Conservation (phyloP, 1,140 invertebrate species). For the Dendroctonus ponderosae region DNA sequence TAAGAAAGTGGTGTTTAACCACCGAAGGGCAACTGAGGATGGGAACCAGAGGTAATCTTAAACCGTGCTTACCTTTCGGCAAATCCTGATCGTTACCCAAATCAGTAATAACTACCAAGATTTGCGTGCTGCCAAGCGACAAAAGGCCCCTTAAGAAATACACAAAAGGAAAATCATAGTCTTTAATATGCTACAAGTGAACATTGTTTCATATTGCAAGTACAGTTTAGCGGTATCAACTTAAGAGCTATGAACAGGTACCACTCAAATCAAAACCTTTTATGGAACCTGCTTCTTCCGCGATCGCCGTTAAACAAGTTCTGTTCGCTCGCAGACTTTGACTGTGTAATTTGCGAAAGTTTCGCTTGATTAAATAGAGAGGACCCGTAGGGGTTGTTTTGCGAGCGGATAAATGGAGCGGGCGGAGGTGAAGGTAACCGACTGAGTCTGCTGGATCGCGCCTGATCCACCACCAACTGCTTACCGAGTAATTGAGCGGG, state of each 20-base stretch:
- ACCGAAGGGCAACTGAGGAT: too few relatives aligned
- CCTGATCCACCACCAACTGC: conserved; percentile 6
- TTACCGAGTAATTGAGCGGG: conserved; percentile 44
- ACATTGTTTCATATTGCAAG: too few relatives aligned
- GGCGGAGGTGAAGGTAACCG: conserved; percentile 4
- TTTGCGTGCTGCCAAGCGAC: too few relatives aligned
- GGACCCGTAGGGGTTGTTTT: conserved; percentile 2
- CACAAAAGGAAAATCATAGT: too few relatives aligned
- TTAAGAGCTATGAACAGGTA: not conserved
- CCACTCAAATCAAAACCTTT: conserved; percentile 8
- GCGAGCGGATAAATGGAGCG: not conserved
- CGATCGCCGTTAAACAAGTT: conserved; percentile 2
- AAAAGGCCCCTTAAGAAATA: too few relatives aligned
- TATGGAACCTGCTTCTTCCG: not conserved
- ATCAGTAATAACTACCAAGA: too few relatives aligned
- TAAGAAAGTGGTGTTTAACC: too few relatives aligned
- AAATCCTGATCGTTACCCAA: too few relatives aligned
- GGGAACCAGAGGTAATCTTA: too few relatives aligned
- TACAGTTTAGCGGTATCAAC: too few relatives aligned
- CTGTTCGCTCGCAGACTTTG: not conserved
- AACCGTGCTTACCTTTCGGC: too few relatives aligned
- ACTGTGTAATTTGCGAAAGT: not conserved
- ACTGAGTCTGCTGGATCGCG: not conserved
- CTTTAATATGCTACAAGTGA: too few relatives aligned
- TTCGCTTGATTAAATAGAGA: not conserved